Evolutionary conservation across 2,113 vertebrate species (phyloP), one percentile per base, ranked within the genome.

Genomic region (Myodes glareolus): DNA sequence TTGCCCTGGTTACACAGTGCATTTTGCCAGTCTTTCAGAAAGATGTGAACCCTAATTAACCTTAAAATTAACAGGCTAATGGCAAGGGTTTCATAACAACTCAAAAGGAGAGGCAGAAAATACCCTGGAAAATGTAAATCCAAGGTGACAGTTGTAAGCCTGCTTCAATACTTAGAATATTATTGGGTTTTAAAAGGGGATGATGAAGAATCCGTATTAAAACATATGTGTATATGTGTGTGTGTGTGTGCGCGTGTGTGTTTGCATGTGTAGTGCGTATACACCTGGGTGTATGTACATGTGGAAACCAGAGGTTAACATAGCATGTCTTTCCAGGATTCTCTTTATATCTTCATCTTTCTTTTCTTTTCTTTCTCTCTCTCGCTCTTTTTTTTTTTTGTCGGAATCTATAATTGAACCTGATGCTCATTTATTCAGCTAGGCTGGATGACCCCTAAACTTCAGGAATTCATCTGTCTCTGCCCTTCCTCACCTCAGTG

Each of bases 41-140:
- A 97, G 72, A 97, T 92, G 63, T 95, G 88, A 96, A 87, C 93
- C 90, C 92, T 97, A 96, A 97, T 97, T 98, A 97, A 98, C 97
- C 97, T 97, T 96, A 94, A 97, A 97, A 97, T 94, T 96, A 97
- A 94, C 92, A 92, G 88, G 55, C 85, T 94, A 96, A 96, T n/a
- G 50, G 63, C 84, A 96, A 87, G 58, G 55, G 94, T 98, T 97
- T 93, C 90, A 72, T 93, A 97, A 95, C 68, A 97, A 94, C 73
- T 97, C 67, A 72, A 61, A 94, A 93, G 58, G 63, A 94, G 39
- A 96, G 55, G 77, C 78, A 93, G 81, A 94, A 94, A 96, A 93
- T 96, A 97, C 88, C 45, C 76, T 89, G 27, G 88, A 95, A 94
- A 94, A 96, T 92, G 42, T 92, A 93, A 95, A 96, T 97, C 45